Evolutionary conservation across 2,797 vertebrate species (phyloP).

Genomic region (Neosilurus hyrtlii): DNA sequence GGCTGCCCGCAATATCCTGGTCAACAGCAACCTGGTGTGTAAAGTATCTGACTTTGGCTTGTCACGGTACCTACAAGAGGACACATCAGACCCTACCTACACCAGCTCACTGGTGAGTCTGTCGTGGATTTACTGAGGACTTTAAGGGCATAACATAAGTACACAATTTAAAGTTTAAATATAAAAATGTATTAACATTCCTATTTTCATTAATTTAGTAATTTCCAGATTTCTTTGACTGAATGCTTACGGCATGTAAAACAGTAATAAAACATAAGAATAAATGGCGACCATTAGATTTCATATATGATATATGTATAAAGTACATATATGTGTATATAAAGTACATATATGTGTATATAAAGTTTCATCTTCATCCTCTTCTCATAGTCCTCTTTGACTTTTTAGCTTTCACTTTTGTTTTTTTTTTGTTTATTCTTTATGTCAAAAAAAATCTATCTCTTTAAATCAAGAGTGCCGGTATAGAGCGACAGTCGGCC

Average conservation of each 20-base stretch:
- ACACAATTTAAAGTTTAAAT: background rate
- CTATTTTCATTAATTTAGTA: background rate
- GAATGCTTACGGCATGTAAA: no score
- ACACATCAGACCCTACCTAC: conserved; percentile 95
- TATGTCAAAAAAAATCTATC: conserved; percentile 33
- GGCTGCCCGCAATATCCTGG: conserved; percentile 95
- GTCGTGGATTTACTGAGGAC: background rate
- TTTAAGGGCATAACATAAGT: background rate
- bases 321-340: no score
- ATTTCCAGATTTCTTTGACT: background rate
- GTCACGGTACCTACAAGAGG: conserved; percentile 95
- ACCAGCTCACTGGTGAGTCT: conserved; percentile 92
- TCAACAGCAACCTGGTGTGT: conserved; percentile 98
- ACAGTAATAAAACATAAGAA: no score
- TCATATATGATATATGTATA: no score
- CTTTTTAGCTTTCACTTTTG: conserved; percentile 44
- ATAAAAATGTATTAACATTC: background rate
- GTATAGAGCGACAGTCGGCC: background rate
- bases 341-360: no score
- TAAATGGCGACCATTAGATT: no score
- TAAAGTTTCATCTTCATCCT: conserved; percentile 44
- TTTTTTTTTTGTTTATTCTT: conserved; percentile 43
- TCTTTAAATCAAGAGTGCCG: background rate
- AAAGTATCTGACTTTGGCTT: conserved; percentile 98
- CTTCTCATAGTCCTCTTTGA: conserved; percentile 44